Percentiles rank a stretch among this genome's conserved stretches.
These are phyloP conservation scores for Tethya wilhelma DNA, from an alignment of 37 sponge, comb jelly and placozoan genomes.

Conservation along the genomic window DNA sequence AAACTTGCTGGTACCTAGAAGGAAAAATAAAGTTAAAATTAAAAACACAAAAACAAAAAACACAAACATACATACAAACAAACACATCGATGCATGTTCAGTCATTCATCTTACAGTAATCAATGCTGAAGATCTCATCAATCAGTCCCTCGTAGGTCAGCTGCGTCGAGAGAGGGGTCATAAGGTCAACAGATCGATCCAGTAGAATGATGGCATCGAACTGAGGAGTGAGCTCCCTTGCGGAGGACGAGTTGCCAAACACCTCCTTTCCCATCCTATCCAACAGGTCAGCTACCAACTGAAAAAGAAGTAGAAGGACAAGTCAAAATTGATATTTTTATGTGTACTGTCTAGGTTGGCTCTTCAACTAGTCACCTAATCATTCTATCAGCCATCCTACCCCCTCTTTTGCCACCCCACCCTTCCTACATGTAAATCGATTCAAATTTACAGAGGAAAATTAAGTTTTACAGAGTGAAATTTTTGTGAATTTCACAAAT, in stretches of 20 bases:
- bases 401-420: too few relatives aligned
- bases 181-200: slow-evolving; percentile 93
- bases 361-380: too few relatives aligned
- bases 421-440: too few relatives aligned
- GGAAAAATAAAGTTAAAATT: neutral
- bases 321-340: too few relatives aligned
- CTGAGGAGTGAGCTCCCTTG: slow-evolving; percentile 68
- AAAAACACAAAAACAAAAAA: neutral
- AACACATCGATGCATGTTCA: neutral
- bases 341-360: too few relatives aligned
- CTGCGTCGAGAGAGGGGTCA: slow-evolving; percentile 93
- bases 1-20: slow-evolving; percentile 45
- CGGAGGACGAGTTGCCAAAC: slow-evolving; percentile 8
- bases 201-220: slow-evolving; percentile 86
- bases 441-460: too few relatives aligned
- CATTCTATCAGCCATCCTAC: too few relatives aligned
- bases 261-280: slow-evolving; percentile 66
- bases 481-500: too few relatives aligned
- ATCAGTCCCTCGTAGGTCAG: slow-evolving; percentile 98
- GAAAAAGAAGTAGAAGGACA: neutral
- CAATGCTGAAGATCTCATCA: slow-evolving; percentile 92
- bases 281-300: slow-evolving; percentile 83
- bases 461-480: too few relatives aligned
- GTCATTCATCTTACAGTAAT: slow-evolving; percentile 52
- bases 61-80: too few relatives aligned